Evolutionary conservation across 2,113 vertebrate species (phyloP), one percentile per base, ranked within the genome.

Genomic region (Brachyistius frenatus): DNA sequence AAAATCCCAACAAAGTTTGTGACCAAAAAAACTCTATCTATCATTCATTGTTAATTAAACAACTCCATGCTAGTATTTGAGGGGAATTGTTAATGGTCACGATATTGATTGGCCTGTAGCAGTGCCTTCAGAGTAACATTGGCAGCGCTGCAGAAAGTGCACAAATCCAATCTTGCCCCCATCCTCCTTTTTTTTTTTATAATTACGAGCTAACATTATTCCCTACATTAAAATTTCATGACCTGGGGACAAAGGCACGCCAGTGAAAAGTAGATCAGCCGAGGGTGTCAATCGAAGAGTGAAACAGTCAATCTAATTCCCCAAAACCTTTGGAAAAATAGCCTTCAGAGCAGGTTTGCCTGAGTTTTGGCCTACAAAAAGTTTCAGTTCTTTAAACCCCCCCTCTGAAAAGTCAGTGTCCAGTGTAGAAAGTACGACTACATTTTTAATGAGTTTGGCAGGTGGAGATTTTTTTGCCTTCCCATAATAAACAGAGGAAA

Each of bases 131-230:
- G 73, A 72, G 73, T 66, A 83, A 84, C 83, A 69, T 47, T 81
- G 54, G 73, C 75, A 69, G 52, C 1, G 14, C 64, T 76, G 76
- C 75, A 75, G 55, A 79, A 77, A 69, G 73, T 52, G 70, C 72
- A 76, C 80, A 78, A 78, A 92, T 90, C 82, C 85, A 86, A 86
- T 86, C 69, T 78, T 52, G 10, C 36, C 52, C 7, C 60, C 10
- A 14, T 49, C n/a, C 30, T 49, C 39, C 37, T 49, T 35, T 33
- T 71, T 79, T 77, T 69, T 83, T 81, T 78, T 67, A 63, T 85
- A 88, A 89, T 90, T 88, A 86, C 63, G 5, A 66, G 23, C 63
- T 80, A 83, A 87, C 88, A 89, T 88, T 85, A 89, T 86, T 85
- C 78, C 53, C 76, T 33, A 73, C 83, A 86, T 91, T 84, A 89